phyloP scores from a whole-genome alignment of 2,888 invertebrate species.

The Bibio marci region DNA sequence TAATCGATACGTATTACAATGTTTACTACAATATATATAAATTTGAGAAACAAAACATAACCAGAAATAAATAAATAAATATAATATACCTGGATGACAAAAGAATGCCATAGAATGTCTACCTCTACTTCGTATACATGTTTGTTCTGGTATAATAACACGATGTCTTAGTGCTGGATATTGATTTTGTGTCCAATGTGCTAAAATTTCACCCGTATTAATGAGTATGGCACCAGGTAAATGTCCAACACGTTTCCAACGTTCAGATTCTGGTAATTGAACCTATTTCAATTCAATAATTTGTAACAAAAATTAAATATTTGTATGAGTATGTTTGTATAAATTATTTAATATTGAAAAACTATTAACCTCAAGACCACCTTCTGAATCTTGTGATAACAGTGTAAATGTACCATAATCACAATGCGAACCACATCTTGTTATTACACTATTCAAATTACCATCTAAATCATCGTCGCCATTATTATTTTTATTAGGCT shows the following conservation, averaged over 20 bases:
- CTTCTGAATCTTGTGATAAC: constrained; percentile 55
- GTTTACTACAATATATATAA: background rate
- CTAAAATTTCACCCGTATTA: constrained; percentile 56
- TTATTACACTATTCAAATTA: constrained; percentile 13
- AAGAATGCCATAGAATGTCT: constrained; percentile 65
- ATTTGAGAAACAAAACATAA: background rate
- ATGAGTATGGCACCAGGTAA: constrained; percentile 59
- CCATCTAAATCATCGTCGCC: constrained; percentile 9
- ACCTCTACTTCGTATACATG: constrained; percentile 39
- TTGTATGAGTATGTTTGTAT: background rate
- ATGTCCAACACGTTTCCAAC: constrained; percentile 58
- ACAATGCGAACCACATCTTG: constrained; percentile 52
- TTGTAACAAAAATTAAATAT: constrained; percentile 11
- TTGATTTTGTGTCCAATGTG: constrained; percentile 53
- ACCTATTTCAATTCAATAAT: no score
- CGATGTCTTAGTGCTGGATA: constrained; percentile 58
- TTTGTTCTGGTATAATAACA: constrained; percentile 50
- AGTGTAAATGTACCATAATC: constrained; percentile 64
- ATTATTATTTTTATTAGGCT: constrained; percentile 12
- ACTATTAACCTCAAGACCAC: constrained; percentile 36
- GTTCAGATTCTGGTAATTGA: constrained; percentile 42
- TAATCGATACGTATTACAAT: background rate
- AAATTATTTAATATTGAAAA: background rate
- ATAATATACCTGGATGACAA: constrained; percentile 59
- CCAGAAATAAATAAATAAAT: no score